Conservation (phyloP, 2,888 invertebrate genomes). For the Odontocerum albicorne region DNA sequence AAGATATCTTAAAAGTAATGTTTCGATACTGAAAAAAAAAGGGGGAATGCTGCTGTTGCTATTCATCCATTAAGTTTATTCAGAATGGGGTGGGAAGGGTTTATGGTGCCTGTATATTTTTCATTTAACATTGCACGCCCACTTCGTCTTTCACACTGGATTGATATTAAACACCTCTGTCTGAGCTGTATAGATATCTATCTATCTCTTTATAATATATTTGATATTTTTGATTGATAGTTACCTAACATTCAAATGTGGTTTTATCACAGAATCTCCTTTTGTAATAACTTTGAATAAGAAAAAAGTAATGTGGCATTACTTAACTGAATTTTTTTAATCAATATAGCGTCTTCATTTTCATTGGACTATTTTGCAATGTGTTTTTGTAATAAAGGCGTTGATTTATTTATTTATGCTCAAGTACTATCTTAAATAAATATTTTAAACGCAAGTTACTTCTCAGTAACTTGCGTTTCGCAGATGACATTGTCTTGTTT, state of each 20-base stretch:
- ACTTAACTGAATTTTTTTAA: conserved; percentile 16
- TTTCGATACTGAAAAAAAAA: conserved; percentile 41
- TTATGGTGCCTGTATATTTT: conserved; percentile 42
- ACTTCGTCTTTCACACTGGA: conserved; percentile 41
- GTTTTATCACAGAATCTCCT: conserved; percentile 40
- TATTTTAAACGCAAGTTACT: too few species aligned
- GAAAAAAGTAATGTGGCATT: conserved; percentile 30
- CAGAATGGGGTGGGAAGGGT: conserved; percentile 41
- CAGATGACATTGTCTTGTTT: too few species aligned
- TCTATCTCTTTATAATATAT: too few species aligned
- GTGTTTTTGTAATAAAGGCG: too few species aligned
- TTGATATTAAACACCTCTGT: too few species aligned
- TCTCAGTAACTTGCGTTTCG: too few species aligned
- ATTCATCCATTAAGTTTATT: conserved; percentile 46
- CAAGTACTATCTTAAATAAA: too few species aligned
- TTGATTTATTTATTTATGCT: too few species aligned
- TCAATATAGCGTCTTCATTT: conserved; percentile 19
- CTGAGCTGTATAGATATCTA: too few species aligned
- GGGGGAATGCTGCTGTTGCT: conserved; percentile 39
- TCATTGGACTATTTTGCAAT: conserved; percentile 16
- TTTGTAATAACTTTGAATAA: conserved; percentile 43
- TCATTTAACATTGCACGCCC: conserved; percentile 41
- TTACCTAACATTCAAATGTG: conserved; percentile 44
- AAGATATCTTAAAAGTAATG: too few species aligned
- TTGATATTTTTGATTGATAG: conserved; percentile 44